Evolutionary conservation across 2,888 invertebrate genomes (phyloP).

Genomic region (Stegana nigrithorax): DNA sequence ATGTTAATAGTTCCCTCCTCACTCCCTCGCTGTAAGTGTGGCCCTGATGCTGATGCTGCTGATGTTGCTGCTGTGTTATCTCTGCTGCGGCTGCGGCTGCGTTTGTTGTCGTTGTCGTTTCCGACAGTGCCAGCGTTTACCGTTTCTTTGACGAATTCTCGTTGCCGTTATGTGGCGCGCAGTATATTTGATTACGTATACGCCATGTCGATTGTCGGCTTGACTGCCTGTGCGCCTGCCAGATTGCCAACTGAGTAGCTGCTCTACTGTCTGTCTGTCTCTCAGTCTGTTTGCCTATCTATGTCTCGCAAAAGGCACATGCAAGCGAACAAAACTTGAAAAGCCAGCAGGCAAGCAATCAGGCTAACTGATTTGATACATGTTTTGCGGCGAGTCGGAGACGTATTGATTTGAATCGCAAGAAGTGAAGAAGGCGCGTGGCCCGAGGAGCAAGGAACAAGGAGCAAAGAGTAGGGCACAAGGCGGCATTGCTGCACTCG

Average conservation of each 20-base stretch:
- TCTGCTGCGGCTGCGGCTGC: background rate
- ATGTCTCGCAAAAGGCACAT: background rate
- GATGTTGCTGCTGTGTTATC: slow-evolving; percentile 2
- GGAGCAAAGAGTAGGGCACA: no score
- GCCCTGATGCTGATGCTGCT: slow-evolving; percentile 8
- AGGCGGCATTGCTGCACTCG: no score
- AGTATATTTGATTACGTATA: slow-evolving; percentile 56
- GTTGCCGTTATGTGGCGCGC: slow-evolving; percentile 16
- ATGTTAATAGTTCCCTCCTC: no score
- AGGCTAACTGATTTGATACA: slow-evolving; percentile 1
- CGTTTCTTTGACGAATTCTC: slow-evolving; percentile 12
- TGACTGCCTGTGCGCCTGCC: slow-evolving; percentile 27
- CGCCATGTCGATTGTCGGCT: slow-evolving; percentile 41
- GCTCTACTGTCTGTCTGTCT: background rate
- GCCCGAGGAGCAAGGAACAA: no score
- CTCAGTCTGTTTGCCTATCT: background rate
- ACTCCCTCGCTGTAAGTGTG: no score
- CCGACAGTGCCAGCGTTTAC: no score
- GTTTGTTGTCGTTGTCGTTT: background rate
- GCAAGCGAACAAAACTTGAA: background rate
- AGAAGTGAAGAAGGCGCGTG: no score
- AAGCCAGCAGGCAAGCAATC: slow-evolving; percentile 3
- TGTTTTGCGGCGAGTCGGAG: no score
- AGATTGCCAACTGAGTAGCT: background rate
- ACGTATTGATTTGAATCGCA: no score